phyloP scores from a whole-genome alignment of 2,888 invertebrate species.

The Drosophila tanythrix region DNA sequence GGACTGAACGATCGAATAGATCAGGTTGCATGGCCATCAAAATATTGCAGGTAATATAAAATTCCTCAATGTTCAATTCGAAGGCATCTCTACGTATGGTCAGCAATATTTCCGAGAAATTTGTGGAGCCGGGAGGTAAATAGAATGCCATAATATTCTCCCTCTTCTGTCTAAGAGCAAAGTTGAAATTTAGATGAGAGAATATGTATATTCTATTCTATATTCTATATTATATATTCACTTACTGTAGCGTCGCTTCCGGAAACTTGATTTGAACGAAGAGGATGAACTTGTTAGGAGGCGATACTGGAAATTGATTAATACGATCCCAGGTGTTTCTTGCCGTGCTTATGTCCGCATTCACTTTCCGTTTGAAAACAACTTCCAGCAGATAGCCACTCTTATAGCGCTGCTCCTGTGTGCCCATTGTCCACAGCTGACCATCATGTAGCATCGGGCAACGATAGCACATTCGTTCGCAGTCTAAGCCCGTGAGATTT shows the following conservation, averaged over 20 bases:
- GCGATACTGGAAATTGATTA: constrained; percentile 55
- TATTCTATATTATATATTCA: not conserved
- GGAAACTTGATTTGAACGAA: constrained; percentile 68
- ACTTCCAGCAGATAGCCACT: constrained; percentile 61
- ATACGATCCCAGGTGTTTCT: constrained; percentile 57
- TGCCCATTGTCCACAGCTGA: constrained; percentile 44
- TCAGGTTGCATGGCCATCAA: constrained; percentile 26
- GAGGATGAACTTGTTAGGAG: constrained; percentile 53
- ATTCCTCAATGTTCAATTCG: constrained; percentile 67
- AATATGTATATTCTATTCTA: too few relatives aligned
- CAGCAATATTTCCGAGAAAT: constrained; percentile 55
- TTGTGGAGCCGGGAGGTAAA: constrained; percentile 35
- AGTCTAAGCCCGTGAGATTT: constrained; percentile 86
- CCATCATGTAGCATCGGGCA: constrained; percentile 49
- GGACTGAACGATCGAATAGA: constrained; percentile 34
- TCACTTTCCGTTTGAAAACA: constrained; percentile 60
- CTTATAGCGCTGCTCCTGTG: constrained; percentile 19
- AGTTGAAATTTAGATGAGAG: not conserved
- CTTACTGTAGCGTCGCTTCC: constrained; percentile 52
- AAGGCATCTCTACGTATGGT: constrained; percentile 57
- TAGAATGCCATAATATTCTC: constrained; percentile 43
- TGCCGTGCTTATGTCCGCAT: constrained; percentile 41
- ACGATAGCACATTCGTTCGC: constrained; percentile 55
- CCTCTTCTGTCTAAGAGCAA: constrained; percentile 32
- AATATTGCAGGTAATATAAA: constrained; percentile 57